Conservation (phyloP, 2,888 invertebrate species). For the Agrenia bidenticulata region DNA sequence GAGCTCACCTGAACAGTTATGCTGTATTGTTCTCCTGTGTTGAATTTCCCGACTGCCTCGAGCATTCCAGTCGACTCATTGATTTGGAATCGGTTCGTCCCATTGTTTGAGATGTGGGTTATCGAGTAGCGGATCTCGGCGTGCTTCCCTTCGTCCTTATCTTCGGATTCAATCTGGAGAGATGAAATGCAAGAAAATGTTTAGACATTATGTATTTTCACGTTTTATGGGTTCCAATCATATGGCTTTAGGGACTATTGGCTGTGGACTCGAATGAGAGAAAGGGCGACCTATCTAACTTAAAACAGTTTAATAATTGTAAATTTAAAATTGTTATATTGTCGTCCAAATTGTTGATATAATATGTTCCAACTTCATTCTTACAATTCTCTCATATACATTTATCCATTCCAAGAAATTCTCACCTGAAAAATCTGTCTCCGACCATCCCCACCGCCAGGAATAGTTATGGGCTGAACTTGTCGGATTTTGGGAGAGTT, state of each 20-base stretch:
- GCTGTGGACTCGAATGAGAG: too few relatives aligned
- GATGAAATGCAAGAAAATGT: too few relatives aligned
- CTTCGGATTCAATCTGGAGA: slow-evolving; percentile 71
- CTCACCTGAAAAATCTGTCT: slow-evolving; percentile 69
- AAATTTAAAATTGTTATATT: neutral
- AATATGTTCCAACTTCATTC: too few relatives aligned
- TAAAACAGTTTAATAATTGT: neutral
- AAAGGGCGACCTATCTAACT: neutral
- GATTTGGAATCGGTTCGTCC: slow-evolving; percentile 80
- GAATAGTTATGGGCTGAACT: slow-evolving; percentile 76
- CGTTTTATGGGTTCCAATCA: too few relatives aligned
- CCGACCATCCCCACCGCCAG: slow-evolving; percentile 73
- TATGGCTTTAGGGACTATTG: too few relatives aligned
- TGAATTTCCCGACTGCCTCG: slow-evolving; percentile 75
- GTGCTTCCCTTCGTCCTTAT: slow-evolving; percentile 83
- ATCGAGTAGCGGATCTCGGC: slow-evolving; percentile 80
- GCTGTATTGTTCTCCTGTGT: slow-evolving; percentile 85
- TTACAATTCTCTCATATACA: too few relatives aligned
- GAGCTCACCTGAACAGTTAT: slow-evolving; percentile 72
- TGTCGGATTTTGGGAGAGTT: slow-evolving; percentile 80
- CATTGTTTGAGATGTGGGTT: slow-evolving; percentile 88
- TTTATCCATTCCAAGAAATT: neutral
- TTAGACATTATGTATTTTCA: too few relatives aligned
- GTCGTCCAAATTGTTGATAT: neutral
- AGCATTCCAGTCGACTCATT: slow-evolving; percentile 73